Evolutionary conservation across 2,888 invertebrate genomes (phyloP).

Genomic region (Amaurobius ferox): DNA sequence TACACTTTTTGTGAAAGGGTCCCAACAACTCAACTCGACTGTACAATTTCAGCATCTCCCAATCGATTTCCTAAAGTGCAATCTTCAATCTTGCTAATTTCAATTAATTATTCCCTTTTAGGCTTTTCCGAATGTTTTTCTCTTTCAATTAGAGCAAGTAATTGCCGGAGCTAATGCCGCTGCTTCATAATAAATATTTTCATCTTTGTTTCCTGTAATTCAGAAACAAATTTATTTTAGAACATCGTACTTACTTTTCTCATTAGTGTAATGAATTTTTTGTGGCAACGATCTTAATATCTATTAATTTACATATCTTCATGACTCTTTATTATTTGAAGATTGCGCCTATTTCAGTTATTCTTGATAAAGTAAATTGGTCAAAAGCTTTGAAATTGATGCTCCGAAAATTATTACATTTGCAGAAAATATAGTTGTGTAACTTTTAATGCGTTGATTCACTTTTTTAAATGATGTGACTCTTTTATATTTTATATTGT

Average conservation of each 20-base stretch:
- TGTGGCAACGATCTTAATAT: neutral
- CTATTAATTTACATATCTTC: neutral
- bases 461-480: too few species aligned
- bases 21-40: too few species aligned
- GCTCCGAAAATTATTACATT: too few species aligned
- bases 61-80: neutral
- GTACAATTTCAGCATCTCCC: too few species aligned
- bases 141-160: neutral
- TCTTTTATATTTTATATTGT: too few species aligned
- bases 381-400: too few species aligned
- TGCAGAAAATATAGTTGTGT: too few species aligned
- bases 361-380: too few species aligned
- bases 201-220: neutral
- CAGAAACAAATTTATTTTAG: too few species aligned
- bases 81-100: neutral
- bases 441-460: too few species aligned
- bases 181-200: neutral
- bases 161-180: neutral
- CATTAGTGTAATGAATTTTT: neutral
- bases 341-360: neutral
- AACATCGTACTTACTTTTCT: conserved; percentile 2
- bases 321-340: neutral
- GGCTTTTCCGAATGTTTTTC: neutral
- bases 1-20: too few species aligned
- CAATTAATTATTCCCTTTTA: conserved; percentile 4